Evolutionary conservation across 2,113 vertebrate genomes (phyloP).

Genomic region (Xenopus borealis): DNA sequence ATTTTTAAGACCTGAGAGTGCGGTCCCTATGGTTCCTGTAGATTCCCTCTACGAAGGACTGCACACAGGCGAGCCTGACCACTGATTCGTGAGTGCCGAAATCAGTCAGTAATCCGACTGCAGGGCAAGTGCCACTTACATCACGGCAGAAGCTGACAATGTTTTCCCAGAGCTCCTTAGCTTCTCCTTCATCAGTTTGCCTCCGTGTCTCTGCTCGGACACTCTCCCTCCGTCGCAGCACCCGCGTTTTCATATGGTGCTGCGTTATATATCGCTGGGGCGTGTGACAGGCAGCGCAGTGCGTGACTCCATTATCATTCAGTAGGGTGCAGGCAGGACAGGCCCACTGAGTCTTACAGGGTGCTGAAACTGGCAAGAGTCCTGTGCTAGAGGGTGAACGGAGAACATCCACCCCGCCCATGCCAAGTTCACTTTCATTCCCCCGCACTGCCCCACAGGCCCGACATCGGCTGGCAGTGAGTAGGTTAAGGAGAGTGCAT

Average conservation of each 20-base stretch:
- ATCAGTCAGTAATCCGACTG: not conserved
- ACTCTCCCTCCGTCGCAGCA: constrained; percentile 87
- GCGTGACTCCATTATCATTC: constrained; percentile 79
- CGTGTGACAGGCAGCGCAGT: constrained; percentile 91
- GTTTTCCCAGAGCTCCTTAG: constrained; percentile 95
- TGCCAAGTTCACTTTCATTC: not conserved
- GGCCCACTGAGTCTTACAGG: constrained; percentile 68
- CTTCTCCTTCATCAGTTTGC: constrained; percentile 90
- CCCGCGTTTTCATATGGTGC: constrained; percentile 63
- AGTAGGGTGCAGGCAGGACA: constrained; percentile 92
- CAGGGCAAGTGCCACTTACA: constrained; percentile 66
- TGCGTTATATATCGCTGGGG: constrained; percentile 83
- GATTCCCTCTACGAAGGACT: fast-evolving
- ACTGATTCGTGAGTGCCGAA: too few species aligned
- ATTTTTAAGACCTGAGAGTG: too few species aligned
- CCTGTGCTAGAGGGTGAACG: constrained; percentile 51
- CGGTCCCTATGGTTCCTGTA: too few species aligned
- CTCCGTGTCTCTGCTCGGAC: constrained; percentile 89
- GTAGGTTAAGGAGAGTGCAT: constrained; percentile 90
- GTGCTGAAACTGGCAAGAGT: constrained; percentile 57
- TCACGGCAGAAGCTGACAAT: constrained; percentile 93
- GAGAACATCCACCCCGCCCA: constrained; percentile 5
- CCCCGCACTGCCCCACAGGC: constrained; percentile 58
- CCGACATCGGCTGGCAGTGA: constrained; percentile 75
- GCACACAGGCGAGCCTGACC: too few species aligned